Base-by-base conservation (phyloP, 2,113 vertebrate species). In the Tenebrosternarchus preto region DNA sequence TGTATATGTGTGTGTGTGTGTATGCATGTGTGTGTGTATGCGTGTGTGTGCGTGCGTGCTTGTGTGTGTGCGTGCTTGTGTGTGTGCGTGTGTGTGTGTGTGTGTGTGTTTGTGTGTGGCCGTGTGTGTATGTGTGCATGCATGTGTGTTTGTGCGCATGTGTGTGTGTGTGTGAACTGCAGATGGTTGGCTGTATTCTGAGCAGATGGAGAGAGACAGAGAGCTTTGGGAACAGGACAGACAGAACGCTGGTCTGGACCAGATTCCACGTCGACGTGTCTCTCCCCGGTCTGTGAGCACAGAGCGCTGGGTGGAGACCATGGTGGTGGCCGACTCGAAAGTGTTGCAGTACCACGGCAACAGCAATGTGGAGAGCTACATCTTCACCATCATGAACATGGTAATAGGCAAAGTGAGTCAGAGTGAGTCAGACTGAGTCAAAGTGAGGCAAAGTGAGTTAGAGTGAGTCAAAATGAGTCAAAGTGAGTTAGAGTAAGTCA, bases 301-400 rank as follows among this genome's bases (percentile, higher is more conserved):
- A 73, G 96, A 99, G 83, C 90, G 97, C 9, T 99, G 98, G 98
- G 97, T 99, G 88, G 97, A 99, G 92, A 97, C 96, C 0, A 93
- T 98, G 88, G 97, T 98, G 86, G 98, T 99, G 86, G 97, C 95
- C 0, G 98, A 99, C 89, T 95, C 95, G 69, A 99, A 98, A 89
- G 97, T 98, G 90, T 93, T 98, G 67, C 94, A 96, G 39, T 99
- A 99, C 77, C 98, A 99, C 0, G 96, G 98, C 79, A 96, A 93
- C 59, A 92, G 96, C 64, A 96, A 95, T 0, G 94, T 98, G 77
- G 96, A 99, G 85, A 95, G 95, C 19, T 99, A 99, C 81, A 96
- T 99, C 86, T 97, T 97, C 86, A 99, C 98, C 72, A 96, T 99
- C 88, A 98, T 99, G 95, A 99, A 99, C 85, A 99, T 99, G 98